These are phyloP conservation scores for Alviniconcha marisindica DNA, from an alignment of 1,140 invertebrate species.

Conservation along the genomic window DNA sequence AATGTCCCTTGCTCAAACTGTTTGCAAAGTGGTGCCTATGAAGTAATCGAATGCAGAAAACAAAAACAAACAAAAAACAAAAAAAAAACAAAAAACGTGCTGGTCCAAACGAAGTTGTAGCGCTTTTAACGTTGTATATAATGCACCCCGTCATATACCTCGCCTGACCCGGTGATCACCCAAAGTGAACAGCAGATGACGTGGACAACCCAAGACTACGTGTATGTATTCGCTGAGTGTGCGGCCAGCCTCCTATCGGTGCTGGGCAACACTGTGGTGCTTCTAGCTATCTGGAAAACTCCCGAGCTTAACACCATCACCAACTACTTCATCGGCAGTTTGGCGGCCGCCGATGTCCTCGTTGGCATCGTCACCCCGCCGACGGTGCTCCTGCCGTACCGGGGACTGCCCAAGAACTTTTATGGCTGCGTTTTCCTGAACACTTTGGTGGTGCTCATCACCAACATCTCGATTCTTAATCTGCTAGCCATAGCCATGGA, in stretches of 20 bases:
- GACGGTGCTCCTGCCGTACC: constrained; percentile 63
- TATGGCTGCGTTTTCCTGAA: constrained; percentile 71
- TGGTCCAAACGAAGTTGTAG: too few relatives aligned
- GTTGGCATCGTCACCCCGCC: constrained; percentile 72
- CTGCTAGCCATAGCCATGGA: constrained; percentile 70
- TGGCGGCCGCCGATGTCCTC: constrained; percentile 76
- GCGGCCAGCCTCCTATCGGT: constrained; percentile 64
- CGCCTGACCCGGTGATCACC: too few relatives aligned
- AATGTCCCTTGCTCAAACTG: too few relatives aligned
- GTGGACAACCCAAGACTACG: constrained; percentile 8
- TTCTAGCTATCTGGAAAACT: constrained; percentile 73
- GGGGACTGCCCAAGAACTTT: constrained; percentile 62
- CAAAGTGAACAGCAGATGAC: too few relatives aligned
- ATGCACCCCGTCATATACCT: too few relatives aligned
- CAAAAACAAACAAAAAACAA: too few relatives aligned
- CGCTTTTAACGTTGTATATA: too few relatives aligned
- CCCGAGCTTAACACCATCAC: constrained; percentile 74
- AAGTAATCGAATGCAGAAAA: too few relatives aligned
- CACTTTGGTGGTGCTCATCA: constrained; percentile 70
- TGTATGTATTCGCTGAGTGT: constrained; percentile 64
- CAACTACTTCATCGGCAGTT: constrained; percentile 76
- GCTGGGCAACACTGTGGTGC: constrained; percentile 74
- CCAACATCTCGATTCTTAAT: constrained; percentile 72
- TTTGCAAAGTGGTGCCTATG: too few relatives aligned
- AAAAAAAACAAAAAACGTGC: too few relatives aligned